Percentiles rank a stretch among this genome's conserved stretches.
phyloP scores from a whole-genome alignment of 2,888 invertebrate species.

The Epinotia brunnichana region DNA sequence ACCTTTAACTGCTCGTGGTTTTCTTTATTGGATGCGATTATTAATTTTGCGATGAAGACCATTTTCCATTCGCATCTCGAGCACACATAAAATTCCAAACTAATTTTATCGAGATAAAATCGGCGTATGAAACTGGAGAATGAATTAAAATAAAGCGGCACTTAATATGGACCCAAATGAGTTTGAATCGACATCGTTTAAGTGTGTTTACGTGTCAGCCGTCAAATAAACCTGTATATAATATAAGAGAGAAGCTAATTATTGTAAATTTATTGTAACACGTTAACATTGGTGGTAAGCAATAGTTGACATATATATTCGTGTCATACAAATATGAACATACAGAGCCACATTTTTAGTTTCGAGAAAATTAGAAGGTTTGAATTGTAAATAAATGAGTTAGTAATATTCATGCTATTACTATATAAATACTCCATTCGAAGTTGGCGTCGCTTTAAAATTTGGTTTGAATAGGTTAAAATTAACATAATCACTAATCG shows the following conservation, averaged over 20 bases:
- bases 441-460: constrained; percentile 5
- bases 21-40: constrained; percentile 27
- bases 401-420: neutral
- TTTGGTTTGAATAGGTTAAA: constrained; percentile 26
- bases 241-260: constrained; percentile 57
- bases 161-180: constrained; percentile 61
- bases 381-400: neutral
- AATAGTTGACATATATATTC: neutral
- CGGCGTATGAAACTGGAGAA: constrained; percentile 57
- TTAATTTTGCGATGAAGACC: constrained; percentile 21
- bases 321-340: neutral
- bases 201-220: constrained; percentile 67
- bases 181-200: constrained; percentile 58
- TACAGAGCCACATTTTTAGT: neutral
- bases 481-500: constrained; percentile 33
- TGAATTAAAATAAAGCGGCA: constrained; percentile 57
- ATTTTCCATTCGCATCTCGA: constrained; percentile 23
- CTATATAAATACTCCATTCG: neutral
- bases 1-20: constrained; percentile 7
- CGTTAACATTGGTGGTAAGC: constrained; percentile 28
- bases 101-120: constrained; percentile 46
- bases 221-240: constrained; percentile 52
- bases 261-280: constrained; percentile 50
- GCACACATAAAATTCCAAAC: constrained; percentile 26
- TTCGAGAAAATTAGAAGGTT: neutral